phyloP scores from a whole-genome alignment of 2,888 invertebrate genomes.

The Fragum whitleyi region DNA sequence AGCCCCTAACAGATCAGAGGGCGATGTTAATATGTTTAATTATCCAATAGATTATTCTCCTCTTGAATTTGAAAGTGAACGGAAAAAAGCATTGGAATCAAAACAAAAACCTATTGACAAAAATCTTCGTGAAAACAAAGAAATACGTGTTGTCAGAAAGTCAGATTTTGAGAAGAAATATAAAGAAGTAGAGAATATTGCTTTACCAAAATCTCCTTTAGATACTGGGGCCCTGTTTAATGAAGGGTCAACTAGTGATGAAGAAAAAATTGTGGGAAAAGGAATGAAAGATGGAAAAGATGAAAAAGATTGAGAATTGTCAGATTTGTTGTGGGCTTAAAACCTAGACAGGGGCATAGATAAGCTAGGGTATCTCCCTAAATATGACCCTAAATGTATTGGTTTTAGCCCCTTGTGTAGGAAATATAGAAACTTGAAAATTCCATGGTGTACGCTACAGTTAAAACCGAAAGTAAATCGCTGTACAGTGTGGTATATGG shows the following conservation, averaged over 20 bases:
- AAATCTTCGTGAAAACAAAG: background rate
- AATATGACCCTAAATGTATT: no score
- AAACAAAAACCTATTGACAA: background rate
- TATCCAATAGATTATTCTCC: background rate
- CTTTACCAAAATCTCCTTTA: background rate
- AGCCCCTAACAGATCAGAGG: background rate
- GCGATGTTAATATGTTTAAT: background rate
- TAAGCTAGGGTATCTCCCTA: no score
- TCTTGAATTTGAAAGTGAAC: background rate
- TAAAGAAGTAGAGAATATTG: background rate
- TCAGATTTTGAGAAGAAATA: background rate
- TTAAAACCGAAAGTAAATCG: no score
- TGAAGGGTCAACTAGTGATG: background rate
- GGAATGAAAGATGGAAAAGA: background rate
- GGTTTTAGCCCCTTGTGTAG: no score
- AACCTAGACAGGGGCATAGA: no score
- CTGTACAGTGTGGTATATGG: no score
- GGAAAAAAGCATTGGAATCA: no score
- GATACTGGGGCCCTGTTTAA: background rate
- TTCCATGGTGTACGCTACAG: no score
- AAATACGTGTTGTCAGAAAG: conserved; percentile 1
- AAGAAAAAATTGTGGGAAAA: background rate
- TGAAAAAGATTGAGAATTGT: background rate
- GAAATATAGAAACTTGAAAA: no score
- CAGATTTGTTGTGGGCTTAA: no score